Evolutionary conservation across 2,797 vertebrate species (phyloP).

Genomic region (Oophaga sylvatica): DNA sequence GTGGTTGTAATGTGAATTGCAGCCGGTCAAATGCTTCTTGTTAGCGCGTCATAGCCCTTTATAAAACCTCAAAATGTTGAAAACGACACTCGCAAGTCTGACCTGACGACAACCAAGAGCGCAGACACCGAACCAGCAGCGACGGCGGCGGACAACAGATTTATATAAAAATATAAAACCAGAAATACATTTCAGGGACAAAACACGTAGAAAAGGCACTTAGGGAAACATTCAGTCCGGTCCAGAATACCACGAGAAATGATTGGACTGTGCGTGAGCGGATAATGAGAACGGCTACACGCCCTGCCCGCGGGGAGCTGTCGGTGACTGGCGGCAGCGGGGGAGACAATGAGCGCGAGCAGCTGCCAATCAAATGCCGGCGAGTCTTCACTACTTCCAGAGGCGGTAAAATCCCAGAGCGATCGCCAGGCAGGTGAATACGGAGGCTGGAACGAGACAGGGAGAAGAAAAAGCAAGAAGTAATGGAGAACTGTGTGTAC

Average conservation of each 20-base stretch:
- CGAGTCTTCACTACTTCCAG: slow-evolving; percentile 79
- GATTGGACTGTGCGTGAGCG: neutral
- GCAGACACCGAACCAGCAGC: neutral
- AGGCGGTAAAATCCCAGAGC: slow-evolving; percentile 89
- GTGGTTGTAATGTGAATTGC: too few relatives aligned
- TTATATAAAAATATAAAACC: slow-evolving; percentile 27
- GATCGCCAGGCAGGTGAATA: slow-evolving; percentile 92
- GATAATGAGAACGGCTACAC: neutral
- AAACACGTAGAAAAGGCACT: slow-evolving; percentile 31
- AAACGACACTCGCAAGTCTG: neutral
- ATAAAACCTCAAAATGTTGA: too few relatives aligned
- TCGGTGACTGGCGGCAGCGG: neutral
- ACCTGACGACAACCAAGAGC: neutral
- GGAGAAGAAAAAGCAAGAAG: slow-evolving; percentile 1
- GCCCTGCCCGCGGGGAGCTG: neutral
- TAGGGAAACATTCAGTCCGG: neutral
- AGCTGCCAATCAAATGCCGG: slow-evolving; percentile 8
- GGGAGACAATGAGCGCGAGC: neutral
- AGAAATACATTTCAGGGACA: neutral
- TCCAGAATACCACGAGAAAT: neutral
- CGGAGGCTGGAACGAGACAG: slow-evolving; percentile 75
- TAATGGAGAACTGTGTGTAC: neutral
- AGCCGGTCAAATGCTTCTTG: too few relatives aligned
- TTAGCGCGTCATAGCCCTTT: too few relatives aligned
- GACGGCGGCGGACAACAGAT: neutral